Evolutionary conservation across 1,140 invertebrate genomes (phyloP).

Genomic region (Drosophila melanogaster): Release_6_plus_ISO1_MT NT_037436.4:12925501-12926000

Average conservation of each 20-base stretch:
- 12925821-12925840: slow-evolving; percentile 60
- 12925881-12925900: slow-evolving; percentile 33
- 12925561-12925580: slow-evolving; percentile 37
- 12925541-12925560: slow-evolving; percentile 63
- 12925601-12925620: slow-evolving; percentile 36
- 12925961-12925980: slow-evolving; percentile 34
- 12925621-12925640: slow-evolving; percentile 41
- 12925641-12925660: slow-evolving; percentile 52
- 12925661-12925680: slow-evolving; percentile 9
- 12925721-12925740: slow-evolving; percentile 52
- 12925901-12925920: slow-evolving; percentile 22
- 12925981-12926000: slow-evolving; percentile 53
- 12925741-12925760: background rate
- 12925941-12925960: slow-evolving; percentile 58
- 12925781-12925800: slow-evolving; percentile 38
- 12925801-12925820: slow-evolving; percentile 53
- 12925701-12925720: slow-evolving; percentile 68
- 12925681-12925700: slow-evolving; percentile 65
- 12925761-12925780: slow-evolving; percentile 1
- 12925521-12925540: slow-evolving; percentile 39
- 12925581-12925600: slow-evolving; percentile 33
- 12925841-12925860: slow-evolving; percentile 64
- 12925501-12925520: slow-evolving; percentile 25
- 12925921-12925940: slow-evolving; percentile 20
- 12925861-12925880: slow-evolving; percentile 3